These are phyloP conservation scores for Drosophila nebulosa DNA, from an alignment of 1,140 invertebrate species.

Conservation along the genomic window DNA sequence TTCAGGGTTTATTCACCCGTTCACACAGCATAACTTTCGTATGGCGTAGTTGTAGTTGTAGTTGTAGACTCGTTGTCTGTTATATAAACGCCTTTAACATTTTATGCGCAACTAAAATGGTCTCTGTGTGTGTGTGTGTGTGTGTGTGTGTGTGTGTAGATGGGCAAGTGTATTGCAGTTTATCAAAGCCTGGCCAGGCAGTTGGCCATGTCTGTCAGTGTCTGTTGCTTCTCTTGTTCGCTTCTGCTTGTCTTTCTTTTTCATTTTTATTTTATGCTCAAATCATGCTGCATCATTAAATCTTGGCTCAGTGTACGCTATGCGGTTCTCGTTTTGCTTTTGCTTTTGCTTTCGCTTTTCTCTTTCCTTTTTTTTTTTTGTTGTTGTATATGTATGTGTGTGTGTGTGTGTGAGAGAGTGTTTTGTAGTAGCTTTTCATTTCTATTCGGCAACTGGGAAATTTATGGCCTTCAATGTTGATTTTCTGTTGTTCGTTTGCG, in stretches of 20 bases:
- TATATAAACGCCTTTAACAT: conserved; percentile 46
- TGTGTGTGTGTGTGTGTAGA: neutral
- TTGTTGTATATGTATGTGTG: too few relatives aligned
- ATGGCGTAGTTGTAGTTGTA: neutral
- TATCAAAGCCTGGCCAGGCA: conserved; percentile 63
- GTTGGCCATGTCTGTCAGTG: conserved; percentile 56
- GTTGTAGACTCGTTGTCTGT: neutral
- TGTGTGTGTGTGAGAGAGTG: too few relatives aligned
- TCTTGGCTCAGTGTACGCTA: conserved; percentile 51
- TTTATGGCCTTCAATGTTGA: conserved; percentile 76
- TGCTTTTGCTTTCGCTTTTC: conserved; percentile 7
- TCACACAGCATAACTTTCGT: conserved; percentile 44
- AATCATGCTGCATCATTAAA: conserved; percentile 80
- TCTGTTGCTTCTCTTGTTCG: conserved; percentile 15
- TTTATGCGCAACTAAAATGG: conserved; percentile 57
- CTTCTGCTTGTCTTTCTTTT: conserved; percentile 20
- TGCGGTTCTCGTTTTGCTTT: conserved; percentile 22
- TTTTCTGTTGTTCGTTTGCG: conserved; percentile 41
- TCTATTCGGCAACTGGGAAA: conserved; percentile 55
- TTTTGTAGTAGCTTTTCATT: conserved; percentile 73
- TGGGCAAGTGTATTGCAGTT: conserved; percentile 46
- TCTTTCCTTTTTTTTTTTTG: conserved; percentile 22
- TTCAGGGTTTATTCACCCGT: conserved; percentile 61
- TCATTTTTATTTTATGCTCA: conserved; percentile 70
- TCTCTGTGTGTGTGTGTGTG: conserved; percentile 13